A percentile compares a stretch with the other conserved stretches of the same genome.
Conservation (phyloP, 2,888 invertebrate species). For the Amphimallon solstitiale region DNA sequence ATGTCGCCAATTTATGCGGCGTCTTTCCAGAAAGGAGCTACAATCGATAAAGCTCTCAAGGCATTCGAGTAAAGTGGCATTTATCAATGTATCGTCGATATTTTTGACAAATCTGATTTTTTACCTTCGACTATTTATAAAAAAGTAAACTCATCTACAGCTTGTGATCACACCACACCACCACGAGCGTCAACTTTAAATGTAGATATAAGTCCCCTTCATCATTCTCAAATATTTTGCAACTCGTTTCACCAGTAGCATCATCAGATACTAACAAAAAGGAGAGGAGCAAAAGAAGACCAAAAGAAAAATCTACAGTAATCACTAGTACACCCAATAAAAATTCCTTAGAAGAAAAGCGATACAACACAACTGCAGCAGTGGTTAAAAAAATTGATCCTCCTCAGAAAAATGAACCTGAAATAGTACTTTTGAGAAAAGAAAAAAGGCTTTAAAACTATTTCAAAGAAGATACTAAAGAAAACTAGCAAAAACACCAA, state of each 20-base stretch:
- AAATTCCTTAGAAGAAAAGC: slow-evolving; percentile 3
- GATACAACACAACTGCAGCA: no score
- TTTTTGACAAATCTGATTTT: neutral
- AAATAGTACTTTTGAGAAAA: slow-evolving; percentile 1
- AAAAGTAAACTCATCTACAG: no score
- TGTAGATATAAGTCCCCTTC: slow-evolving; percentile 8
- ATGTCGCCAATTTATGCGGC: neutral
- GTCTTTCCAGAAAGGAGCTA: neutral
- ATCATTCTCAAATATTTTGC: neutral
- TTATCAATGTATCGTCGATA: neutral
- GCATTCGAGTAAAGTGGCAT: neutral
- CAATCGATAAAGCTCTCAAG: slow-evolving; percentile 1
- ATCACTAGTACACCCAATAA: slow-evolving; percentile 1
- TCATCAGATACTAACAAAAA: neutral
- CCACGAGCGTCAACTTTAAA: slow-evolving; percentile 8
- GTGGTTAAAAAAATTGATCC: slow-evolving; percentile 7
- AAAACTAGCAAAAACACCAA: no score
- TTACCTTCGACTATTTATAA: slow-evolving; percentile 10
- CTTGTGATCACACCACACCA: slow-evolving; percentile 5
- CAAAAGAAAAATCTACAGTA: neutral
- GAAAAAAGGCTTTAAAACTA: slow-evolving; percentile 3
- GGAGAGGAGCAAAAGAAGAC: neutral
- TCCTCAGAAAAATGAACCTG: neutral
- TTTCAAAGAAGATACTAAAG: slow-evolving; percentile 6
- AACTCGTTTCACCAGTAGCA: neutral